A percentile compares a stretch with the other conserved stretches of the same genome.
Conservation (phyloP, 2,888 invertebrate genomes). For the Drosophila nigritarsus region DNA sequence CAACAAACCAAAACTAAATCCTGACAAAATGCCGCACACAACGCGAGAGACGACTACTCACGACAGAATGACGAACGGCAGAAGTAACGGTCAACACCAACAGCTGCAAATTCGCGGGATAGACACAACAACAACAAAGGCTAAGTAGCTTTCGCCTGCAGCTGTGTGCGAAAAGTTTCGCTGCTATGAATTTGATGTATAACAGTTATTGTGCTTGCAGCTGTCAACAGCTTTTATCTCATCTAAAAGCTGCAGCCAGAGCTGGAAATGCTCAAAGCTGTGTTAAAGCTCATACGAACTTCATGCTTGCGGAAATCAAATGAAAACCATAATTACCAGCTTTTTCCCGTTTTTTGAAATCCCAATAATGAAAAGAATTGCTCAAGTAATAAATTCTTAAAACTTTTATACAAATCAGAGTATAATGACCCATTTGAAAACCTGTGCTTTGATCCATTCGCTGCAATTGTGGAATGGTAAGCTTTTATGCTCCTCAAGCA, state of each 20-base stretch:
- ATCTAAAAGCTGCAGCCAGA: conserved; percentile 15
- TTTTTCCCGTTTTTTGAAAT: not conserved
- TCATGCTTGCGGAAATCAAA: not conserved
- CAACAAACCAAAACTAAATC: conserved; percentile 40
- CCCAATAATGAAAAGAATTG: fast-evolving
- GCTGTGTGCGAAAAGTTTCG: conserved; percentile 53
- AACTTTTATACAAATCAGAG: too few species aligned
- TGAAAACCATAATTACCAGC: not conserved
- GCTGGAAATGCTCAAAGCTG: not conserved
- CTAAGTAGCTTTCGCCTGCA: conserved; percentile 28
- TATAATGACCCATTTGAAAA: not conserved
- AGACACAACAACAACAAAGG: conserved; percentile 8
- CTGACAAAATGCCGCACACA: conserved; percentile 49
- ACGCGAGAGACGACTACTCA: conserved; percentile 59
- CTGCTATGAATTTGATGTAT: conserved; percentile 17
- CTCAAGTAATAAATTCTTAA: not conserved
- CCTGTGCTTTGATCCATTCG: not conserved
- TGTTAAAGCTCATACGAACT: not conserved
- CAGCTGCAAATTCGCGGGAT: conserved; percentile 66
- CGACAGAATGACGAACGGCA: conserved; percentile 59
- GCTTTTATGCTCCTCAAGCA: conserved; percentile 1
- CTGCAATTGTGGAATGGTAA: not conserved
- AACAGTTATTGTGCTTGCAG: conserved; percentile 42
- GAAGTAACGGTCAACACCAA: conserved; percentile 56
- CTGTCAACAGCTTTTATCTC: conserved; percentile 9